Percentiles rank a stretch among this genome's conserved stretches.
Conservation (phyloP, 1,140 invertebrate genomes). For the Cataglyphis hispanica region DNA sequence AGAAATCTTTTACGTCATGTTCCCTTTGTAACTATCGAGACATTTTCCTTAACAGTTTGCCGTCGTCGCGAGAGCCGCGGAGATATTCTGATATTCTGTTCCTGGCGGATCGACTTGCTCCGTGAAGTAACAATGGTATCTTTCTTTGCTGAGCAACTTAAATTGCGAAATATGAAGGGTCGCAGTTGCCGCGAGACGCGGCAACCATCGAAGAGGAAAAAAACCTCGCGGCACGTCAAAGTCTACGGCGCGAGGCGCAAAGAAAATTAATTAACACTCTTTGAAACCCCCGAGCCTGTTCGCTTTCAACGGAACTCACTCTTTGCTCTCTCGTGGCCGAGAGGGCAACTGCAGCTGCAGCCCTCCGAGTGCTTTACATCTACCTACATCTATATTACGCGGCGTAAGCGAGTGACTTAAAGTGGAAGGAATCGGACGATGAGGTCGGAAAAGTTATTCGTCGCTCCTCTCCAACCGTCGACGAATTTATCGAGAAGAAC, state of each 20-base stretch:
- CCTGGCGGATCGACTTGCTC: conserved; percentile 14
- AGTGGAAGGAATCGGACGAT: conserved; percentile 33
- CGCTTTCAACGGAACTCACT: conserved; percentile 26
- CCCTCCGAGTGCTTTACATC: too few relatives aligned
- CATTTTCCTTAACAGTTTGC: conserved; percentile 11
- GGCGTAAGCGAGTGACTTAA: background rate
- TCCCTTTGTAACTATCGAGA: background rate
- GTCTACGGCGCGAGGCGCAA: conserved; percentile 27
- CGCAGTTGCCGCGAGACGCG: conserved; percentile 28
- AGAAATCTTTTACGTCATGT: background rate
- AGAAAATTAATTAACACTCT: conserved; percentile 62
- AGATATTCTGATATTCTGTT: conserved; percentile 37
- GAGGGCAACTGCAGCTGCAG: background rate
- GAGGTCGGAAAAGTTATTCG: conserved; percentile 24
- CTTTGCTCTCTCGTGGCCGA: conserved; percentile 11
- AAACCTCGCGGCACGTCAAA: conserved; percentile 37
- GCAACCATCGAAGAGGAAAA: background rate
- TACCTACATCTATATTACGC: background rate
- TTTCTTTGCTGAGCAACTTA: conserved; percentile 49
- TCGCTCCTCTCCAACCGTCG: background rate
- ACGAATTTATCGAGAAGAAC: background rate
- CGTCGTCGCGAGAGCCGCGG: background rate
- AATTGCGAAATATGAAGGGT: conserved; percentile 53
- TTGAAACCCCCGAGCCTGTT: conserved; percentile 51
- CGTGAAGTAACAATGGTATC: conserved; percentile 33